Evolutionary conservation across 2,797 vertebrate genomes (phyloP).

Genomic region (Fistularia tabacaria): DNA sequence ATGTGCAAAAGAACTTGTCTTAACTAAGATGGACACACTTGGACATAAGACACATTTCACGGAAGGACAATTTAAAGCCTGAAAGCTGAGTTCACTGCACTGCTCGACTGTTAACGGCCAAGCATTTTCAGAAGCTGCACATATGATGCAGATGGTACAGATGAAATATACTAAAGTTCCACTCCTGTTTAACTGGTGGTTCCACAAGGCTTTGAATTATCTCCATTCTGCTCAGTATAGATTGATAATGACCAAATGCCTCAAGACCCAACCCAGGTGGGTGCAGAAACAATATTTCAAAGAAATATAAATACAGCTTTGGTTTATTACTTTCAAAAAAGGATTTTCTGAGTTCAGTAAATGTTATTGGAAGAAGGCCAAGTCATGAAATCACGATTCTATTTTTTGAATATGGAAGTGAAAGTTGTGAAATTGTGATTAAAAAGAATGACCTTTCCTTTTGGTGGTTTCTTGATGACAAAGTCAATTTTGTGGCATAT

Average conservation of each 20-base stretch:
- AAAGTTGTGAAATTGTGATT: slow-evolving; percentile 34
- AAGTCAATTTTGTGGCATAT: slow-evolving; percentile 18
- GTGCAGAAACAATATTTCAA: slow-evolving; percentile 42
- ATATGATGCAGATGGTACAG: slow-evolving; percentile 20
- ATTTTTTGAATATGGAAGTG: slow-evolving; percentile 17
- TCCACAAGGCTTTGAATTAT: slow-evolving; percentile 62
- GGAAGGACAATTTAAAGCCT: no score
- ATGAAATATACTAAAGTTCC: slow-evolving; percentile 59
- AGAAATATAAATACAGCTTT: slow-evolving; percentile 30
- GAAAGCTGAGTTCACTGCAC: no score
- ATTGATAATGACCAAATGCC: slow-evolving; percentile 56
- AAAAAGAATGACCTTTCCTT: slow-evolving; percentile 37
- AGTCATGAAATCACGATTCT: slow-evolving; percentile 30
- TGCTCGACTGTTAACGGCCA: no score
- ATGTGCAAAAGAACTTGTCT: no score
- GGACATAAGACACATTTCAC: no score
- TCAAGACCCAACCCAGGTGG: slow-evolving; percentile 44
- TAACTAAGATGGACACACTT: no score
- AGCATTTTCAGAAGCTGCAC: not conserved
- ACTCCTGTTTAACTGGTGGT: slow-evolving; percentile 44
- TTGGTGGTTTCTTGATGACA: slow-evolving; percentile 32
- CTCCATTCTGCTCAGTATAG: slow-evolving; percentile 46
- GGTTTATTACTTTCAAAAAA: slow-evolving; percentile 54
- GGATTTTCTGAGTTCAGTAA: slow-evolving; percentile 50
- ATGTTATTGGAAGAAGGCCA: slow-evolving; percentile 45